A percentile compares a stretch with the other conserved stretches of the same genome.
Conservation (phyloP, 2,113 vertebrate genomes). For the Vulpes ferrilata region DNA sequence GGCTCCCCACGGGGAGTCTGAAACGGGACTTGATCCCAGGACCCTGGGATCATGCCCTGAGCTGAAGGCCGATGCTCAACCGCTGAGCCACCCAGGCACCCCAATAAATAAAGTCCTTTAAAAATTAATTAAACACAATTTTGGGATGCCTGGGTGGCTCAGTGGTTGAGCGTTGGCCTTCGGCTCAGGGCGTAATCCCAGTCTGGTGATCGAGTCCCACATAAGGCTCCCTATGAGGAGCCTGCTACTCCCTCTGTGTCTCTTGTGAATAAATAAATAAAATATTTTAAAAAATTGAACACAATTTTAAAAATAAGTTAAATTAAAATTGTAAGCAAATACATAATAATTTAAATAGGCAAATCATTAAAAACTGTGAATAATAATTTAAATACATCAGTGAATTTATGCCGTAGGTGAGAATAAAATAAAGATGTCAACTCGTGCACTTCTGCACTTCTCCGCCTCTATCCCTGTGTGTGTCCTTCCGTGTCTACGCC, state of each 20-base stretch:
- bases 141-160: not conserved
- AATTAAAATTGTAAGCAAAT: not conserved
- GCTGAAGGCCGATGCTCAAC: too few relatives aligned
- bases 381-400: not conserved
- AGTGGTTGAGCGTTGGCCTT: too few relatives aligned
- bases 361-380: not conserved
- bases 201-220: too few relatives aligned
- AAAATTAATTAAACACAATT: not conserved
- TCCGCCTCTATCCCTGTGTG: not conserved
- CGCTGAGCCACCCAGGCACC: too few relatives aligned
- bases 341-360: not conserved
- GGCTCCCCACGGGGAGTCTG: too few relatives aligned
- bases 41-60: too few relatives aligned
- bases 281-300: not conserved
- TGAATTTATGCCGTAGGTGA: not conserved
- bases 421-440: not conserved
- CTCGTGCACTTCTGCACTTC: not conserved
- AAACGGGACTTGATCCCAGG: too few relatives aligned
- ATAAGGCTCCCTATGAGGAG: too few relatives aligned
- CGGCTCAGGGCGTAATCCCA: too few relatives aligned
- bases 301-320: not conserved
- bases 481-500: not conserved
- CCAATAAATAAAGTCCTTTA: too few relatives aligned
- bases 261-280: too few relatives aligned
- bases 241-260: too few relatives aligned